A percentile compares a stretch with the other conserved stretches of the same genome.
These are phyloP conservation scores for Sitta carolinensis DNA, from an alignment of 2,797 vertebrate species.

Conservation along the genomic window DNA sequence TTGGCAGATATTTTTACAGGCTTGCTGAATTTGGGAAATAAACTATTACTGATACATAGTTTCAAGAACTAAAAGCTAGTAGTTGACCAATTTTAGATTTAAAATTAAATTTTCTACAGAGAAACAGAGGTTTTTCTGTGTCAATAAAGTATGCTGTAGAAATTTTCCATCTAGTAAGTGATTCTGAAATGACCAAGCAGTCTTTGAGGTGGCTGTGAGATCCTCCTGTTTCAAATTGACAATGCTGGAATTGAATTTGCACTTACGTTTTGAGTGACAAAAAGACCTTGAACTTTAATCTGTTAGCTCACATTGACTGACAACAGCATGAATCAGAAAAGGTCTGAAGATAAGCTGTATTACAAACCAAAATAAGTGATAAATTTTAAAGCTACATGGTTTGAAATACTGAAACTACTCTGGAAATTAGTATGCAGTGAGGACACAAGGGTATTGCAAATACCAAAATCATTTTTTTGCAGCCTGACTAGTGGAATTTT, in stretches of 20 bases:
- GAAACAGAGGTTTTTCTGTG: neutral
- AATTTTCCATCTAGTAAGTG: neutral
- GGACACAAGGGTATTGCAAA: neutral
- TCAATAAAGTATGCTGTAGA: neutral
- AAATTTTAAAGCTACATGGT: neutral
- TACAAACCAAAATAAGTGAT: neutral
- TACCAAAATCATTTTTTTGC: neutral
- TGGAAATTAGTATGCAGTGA: neutral
- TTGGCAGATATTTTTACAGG: neutral
- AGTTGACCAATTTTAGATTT: neutral
- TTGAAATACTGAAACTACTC: neutral
- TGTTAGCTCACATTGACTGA: neutral
- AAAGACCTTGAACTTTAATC: neutral
- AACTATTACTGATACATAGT: neutral
- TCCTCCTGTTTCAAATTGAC: neutral
- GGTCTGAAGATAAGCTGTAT: neutral
- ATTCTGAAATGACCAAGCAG: neutral
- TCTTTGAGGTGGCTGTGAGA: neutral
- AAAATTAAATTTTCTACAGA: neutral
- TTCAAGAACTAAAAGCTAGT: neutral
- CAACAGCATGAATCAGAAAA: neutral
- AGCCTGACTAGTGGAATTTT: neutral
- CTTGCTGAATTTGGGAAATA: neutral
- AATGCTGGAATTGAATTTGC: neutral
- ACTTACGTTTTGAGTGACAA: neutral